Evolutionary conservation across 2,113 vertebrate genomes (phyloP).

Genomic region (Eulacestoma nigropectus): DNA sequence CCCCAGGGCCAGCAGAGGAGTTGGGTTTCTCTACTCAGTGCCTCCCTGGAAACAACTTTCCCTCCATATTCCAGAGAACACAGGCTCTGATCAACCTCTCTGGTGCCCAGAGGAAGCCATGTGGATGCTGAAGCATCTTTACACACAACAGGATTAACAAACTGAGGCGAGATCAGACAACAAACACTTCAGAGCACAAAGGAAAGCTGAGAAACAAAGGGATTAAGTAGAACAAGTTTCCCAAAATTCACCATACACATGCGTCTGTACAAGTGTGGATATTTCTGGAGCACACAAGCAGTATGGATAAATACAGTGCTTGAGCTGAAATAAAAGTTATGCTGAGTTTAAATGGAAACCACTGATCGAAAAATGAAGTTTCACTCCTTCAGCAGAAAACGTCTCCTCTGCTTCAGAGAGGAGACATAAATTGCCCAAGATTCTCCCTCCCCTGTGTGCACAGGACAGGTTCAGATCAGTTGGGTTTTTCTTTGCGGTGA

Average conservation of each 20-base stretch:
- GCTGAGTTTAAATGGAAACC: background rate
- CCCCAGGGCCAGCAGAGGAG: background rate
- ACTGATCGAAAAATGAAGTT: background rate
- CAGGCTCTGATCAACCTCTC: background rate
- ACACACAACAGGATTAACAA: background rate
- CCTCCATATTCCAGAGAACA: background rate
- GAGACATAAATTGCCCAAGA: background rate
- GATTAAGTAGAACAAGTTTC: background rate
- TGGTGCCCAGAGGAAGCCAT: background rate
- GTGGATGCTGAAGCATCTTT: background rate
- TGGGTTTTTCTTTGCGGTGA: background rate
- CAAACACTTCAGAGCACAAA: background rate
- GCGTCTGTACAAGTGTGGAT: fast-evolving
- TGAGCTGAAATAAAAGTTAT: background rate
- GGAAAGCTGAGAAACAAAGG: background rate
- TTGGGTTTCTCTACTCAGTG: background rate
- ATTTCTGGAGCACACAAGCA: background rate
- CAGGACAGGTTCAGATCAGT: fast-evolving
- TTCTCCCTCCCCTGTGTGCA: background rate
- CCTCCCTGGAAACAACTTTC: background rate
- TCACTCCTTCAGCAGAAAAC: background rate
- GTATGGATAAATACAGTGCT: fast-evolving
- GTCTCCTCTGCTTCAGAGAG: background rate
- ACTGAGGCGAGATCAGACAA: background rate
- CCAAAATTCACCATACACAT: fast-evolving